Evolutionary conservation across 2,888 invertebrate genomes (phyloP), one percentile per base, ranked within the genome.

Genomic region (Scaptomyza parva): DNA sequence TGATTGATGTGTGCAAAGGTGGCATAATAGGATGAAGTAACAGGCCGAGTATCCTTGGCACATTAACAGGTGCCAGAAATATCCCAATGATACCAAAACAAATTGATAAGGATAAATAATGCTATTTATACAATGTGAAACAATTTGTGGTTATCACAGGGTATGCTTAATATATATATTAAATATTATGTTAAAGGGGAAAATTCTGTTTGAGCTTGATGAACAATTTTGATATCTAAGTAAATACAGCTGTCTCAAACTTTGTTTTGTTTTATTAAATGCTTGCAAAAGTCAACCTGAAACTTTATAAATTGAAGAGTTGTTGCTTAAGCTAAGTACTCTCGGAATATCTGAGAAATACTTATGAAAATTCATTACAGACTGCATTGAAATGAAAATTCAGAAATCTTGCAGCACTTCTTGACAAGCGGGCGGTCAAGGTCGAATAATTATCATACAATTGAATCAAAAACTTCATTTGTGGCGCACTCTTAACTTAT

Each of bases 1-100:
- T 78, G 70, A 82, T 78, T 72, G 76, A 75, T 65, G 50, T 62
- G 54, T 64, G 43, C 65, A 74, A 72, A 64, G 40, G 68, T 71
- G 67, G 51, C 64, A 58, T 55, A 63, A 44, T 41, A 40, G 20
- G 44, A 61, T 62, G 2, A n/a, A 18, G 17, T 18, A 24, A 5
- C 26, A 33, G 14, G 20, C 14, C 14, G 14, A 17, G 11, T 43
- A 55, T 61, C 47, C 37, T 2, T 14, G 37, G n/a, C 18, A 51
- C 24, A 28, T 28, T 43, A n/a, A 11, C 14, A 33, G 12, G 30
- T 17, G 24, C 18, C 35, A 39, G 24, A 22, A 28, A 40, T 14
- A 22, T 1, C 3, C 9, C 58, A 58, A 37, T 9, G 20, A 26
- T 35, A 50, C 2, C 14, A 22, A 8, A 22, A n/a, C n/a, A n/a